phyloP scores from a whole-genome alignment of 35 echinoderm and acorn worm species.

The Diadema setosum region DNA sequence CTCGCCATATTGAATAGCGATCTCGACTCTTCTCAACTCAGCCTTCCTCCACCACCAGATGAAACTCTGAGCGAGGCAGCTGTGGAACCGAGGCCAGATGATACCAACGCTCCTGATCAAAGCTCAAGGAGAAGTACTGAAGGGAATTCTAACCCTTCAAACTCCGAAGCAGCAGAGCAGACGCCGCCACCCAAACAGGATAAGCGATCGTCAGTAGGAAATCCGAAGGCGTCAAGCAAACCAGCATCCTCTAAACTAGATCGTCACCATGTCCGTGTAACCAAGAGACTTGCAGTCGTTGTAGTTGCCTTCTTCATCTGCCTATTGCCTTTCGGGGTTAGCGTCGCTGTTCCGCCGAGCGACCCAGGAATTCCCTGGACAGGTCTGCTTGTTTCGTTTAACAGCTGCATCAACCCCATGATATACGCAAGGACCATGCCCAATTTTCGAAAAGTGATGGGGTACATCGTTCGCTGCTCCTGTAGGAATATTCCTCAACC shows the following conservation, averaged over 20 bases:
- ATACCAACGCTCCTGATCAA: background rate
- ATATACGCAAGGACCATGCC: slow-evolving; percentile 3
- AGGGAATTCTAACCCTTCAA: too few species aligned
- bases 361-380: slow-evolving; percentile 2
- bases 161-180: background rate
- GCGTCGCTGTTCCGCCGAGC: background rate
- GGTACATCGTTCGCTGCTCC: background rate
- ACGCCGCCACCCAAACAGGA: background rate
- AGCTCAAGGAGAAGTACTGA: too few species aligned
- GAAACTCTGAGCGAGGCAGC: too few species aligned
- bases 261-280: background rate
- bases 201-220: background rate
- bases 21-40: background rate
- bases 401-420: background rate
- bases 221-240: background rate
- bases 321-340: background rate
- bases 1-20: background rate
- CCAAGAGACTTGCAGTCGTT: background rate
- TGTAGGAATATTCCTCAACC: slow-evolving; percentile 24
- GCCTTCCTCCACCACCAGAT: too few species aligned
- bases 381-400: background rate
- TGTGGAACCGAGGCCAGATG: background rate
- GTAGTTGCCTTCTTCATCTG: slow-evolving; percentile 24
- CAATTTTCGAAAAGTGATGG: background rate
- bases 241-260: background rate